Base-by-base conservation (phyloP, 2,113 vertebrate genomes). In the Coptodon bakossiorum region DNA sequence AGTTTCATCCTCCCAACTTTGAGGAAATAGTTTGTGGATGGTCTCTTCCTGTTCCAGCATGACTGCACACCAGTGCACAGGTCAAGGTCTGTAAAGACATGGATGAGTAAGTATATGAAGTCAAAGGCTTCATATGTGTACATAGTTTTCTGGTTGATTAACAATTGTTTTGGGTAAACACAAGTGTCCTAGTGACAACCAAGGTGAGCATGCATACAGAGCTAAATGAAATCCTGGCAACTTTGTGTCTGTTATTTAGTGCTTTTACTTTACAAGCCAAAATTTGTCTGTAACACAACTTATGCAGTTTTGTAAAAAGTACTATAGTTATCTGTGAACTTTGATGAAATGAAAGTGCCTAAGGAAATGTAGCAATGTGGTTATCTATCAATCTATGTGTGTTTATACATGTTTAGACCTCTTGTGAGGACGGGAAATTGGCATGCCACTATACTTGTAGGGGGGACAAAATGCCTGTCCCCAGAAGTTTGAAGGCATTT, bases 41-140 rank as follows among this genome's bases (percentile, higher is more conserved):
- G 59, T 17, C 59, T 63, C 59, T 63, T 63, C 59, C 31, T 63
- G 59, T 63, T 63, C 36, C 63, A 66, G 36, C 61, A 66, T 5
- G 31, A 36, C 9, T 7, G 17, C 10, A 36, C 31, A 68, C 6
- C 61, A 66, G 61, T n/a, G 17, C 61, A 2, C 31, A 66, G 36
- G 36, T 31, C 61, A 66, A 66, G 31, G 2, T 36, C 31, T 31
- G 1, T 66, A n/a, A 66, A 36, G 61, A 66, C 34, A 66, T 0
- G 17, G 17, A 66, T 1, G 61, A 66, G 10, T n/a, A 66, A 38
- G 61, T 36, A 13, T 22, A 0, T 40, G 36, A 43, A 24, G 36
- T 43, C 3, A 43, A 43, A 71, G 38, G 19, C 19, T 38, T 68
- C 10, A 22, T 22, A 68, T 68, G 19, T 40, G 36, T 40, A n/a